Conservation (phyloP, 2,888 invertebrate species). For the Drosophila mayaguana region DNA sequence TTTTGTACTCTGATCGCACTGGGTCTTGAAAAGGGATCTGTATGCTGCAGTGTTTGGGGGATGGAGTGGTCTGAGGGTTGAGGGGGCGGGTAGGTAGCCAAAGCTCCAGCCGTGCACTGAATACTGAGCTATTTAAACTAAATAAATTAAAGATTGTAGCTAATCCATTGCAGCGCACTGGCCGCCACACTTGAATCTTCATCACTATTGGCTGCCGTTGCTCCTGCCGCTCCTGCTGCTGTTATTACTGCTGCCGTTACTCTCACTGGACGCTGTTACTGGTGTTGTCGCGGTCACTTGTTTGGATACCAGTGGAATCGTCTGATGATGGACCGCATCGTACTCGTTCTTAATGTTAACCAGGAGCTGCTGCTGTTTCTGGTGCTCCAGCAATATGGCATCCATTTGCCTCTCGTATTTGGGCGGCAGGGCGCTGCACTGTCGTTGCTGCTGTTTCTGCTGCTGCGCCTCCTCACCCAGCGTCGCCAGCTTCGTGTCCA, state of each 20-base stretch:
- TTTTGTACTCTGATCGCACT: conserved; percentile 68
- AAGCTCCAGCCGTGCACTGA: conserved; percentile 50
- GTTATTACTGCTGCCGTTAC: neutral
- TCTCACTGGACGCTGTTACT: conserved; percentile 11
- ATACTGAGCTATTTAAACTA: conserved; percentile 54
- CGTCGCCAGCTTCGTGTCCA: conserved; percentile 77
- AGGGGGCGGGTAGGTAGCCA: conserved; percentile 4
- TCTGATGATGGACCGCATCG: conserved; percentile 53
- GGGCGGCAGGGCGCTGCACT: conserved; percentile 34
- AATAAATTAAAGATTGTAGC: conserved; percentile 45
- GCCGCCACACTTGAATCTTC: neutral
- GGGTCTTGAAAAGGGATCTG: conserved; percentile 23
- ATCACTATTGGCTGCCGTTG: conserved; percentile 19
- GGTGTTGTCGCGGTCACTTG: conserved; percentile 20
- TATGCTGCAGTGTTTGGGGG: neutral
- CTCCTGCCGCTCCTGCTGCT: conserved; percentile 26
- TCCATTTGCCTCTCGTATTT: conserved; percentile 78
- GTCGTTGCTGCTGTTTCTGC: conserved; percentile 57
- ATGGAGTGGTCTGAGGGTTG: neutral
- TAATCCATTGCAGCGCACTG: conserved; percentile 23
- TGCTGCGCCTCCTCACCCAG: conserved; percentile 75
- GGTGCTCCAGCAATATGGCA: conserved; percentile 83
- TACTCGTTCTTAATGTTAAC: conserved; percentile 83
- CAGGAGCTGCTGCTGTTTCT: conserved; percentile 81
- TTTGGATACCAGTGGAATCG: conserved; percentile 58